Conservation (phyloP, 2,888 invertebrate species). For the Drosophila helvetica region DNA sequence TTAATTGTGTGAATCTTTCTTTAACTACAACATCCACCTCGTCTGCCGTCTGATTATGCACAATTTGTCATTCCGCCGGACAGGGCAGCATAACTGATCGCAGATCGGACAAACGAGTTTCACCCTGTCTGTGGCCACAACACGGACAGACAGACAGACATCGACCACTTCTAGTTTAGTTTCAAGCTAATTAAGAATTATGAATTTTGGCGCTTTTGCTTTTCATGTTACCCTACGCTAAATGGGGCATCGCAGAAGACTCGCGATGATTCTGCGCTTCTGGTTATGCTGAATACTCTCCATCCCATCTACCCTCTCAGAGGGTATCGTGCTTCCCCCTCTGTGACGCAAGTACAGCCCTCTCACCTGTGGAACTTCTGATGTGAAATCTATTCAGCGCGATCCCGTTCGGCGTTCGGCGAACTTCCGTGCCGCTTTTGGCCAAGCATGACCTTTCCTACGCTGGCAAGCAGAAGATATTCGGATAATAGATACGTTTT, state of each 20-base stretch:
- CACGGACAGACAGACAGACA: no score
- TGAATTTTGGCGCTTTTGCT: conserved; percentile 38
- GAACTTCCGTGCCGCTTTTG: conserved; percentile 60
- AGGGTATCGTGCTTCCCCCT: conserved; percentile 10
- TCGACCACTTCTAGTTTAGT: conserved; percentile 35
- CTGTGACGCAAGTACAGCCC: conserved; percentile 16
- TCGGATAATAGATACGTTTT: conserved; percentile 53
- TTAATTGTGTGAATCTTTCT: conserved; percentile 50
- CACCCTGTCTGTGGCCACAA: neutral
- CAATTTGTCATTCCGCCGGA: conserved; percentile 46
- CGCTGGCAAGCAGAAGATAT: conserved; percentile 26
- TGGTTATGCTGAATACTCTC: no score
- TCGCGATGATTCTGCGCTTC: neutral
- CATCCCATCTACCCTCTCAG: neutral
- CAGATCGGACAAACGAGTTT: conserved; percentile 40
- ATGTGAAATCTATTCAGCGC: conserved; percentile 38
- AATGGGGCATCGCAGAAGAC: conserved; percentile 9
- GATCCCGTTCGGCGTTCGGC: conserved; percentile 32
- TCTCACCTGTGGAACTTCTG: conserved; percentile 21
- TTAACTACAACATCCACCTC: conserved; percentile 25
- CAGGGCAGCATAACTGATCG: conserved; percentile 25
- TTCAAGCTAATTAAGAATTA: conserved; percentile 49
- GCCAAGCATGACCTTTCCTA: conserved; percentile 63
- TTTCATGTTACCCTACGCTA: conserved; percentile 26
- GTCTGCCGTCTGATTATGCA: conserved; percentile 47